Evolutionary conservation across 1,140 invertebrate genomes (phyloP).

Genomic region (Lepidurus arcticus): DNA sequence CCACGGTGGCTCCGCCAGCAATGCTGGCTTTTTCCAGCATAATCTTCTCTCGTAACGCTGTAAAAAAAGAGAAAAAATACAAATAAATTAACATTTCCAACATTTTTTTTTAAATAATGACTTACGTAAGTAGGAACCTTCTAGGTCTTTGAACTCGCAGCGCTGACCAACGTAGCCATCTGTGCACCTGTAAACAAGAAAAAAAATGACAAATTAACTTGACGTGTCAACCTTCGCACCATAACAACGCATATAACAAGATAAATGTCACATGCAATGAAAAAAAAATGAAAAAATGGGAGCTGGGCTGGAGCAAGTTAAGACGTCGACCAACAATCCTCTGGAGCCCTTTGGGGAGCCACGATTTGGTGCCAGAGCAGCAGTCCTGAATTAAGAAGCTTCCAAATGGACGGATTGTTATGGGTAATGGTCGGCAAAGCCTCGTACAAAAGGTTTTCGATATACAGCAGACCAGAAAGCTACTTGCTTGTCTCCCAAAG

Average conservation of each 20-base stretch:
- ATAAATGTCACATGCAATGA: background rate
- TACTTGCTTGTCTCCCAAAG: conserved; percentile 1
- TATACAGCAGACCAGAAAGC: background rate
- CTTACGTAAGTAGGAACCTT: conserved; percentile 88
- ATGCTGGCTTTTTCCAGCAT: conserved; percentile 88
- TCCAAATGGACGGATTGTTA: conserved; percentile 19
- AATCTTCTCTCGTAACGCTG: conserved; percentile 71
- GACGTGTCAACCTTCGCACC: background rate
- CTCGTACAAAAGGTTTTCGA: background rate
- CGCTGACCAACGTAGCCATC: conserved; percentile 87
- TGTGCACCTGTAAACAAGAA: conserved; percentile 62
- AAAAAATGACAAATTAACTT: conserved; percentile 32
- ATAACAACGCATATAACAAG: conserved; percentile 8
- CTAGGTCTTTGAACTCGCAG: conserved; percentile 88
- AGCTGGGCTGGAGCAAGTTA: background rate
- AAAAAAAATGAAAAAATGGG: background rate
- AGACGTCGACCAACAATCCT: conserved; percentile 7
- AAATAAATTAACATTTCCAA: background rate
- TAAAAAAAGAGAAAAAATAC: conserved; percentile 40
- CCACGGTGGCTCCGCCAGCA: conserved; percentile 79
- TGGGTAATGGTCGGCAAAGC: conserved; percentile 9
- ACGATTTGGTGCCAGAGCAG: background rate
- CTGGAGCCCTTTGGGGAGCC: background rate
- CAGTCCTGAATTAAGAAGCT: conserved; percentile 1
- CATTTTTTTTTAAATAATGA: conserved; percentile 39